phyloP scores from a whole-genome alignment of 1,140 invertebrate genomes.

The Wiebesia pumilae region DNA sequence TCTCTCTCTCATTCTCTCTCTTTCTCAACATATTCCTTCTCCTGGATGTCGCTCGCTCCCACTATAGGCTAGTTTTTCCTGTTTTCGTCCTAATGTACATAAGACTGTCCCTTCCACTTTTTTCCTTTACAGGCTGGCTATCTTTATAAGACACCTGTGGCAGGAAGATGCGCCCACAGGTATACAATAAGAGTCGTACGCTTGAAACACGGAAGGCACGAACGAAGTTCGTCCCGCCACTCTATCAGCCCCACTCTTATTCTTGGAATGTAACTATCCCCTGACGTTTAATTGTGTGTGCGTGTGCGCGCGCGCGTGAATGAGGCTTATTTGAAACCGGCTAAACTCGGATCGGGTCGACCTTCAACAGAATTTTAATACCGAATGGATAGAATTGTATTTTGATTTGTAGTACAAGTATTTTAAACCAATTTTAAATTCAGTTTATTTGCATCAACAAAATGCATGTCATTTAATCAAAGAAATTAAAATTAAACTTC shows the following conservation, averaged over 20 bases:
- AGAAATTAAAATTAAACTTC: no score
- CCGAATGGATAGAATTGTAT: no score
- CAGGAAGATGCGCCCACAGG: slow-evolving; percentile 27
- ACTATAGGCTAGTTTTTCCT: neutral
- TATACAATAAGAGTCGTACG: slow-evolving; percentile 12
- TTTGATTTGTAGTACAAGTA: no score
- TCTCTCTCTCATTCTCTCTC: neutral
- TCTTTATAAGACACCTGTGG: slow-evolving; percentile 47
- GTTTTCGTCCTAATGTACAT: neutral
- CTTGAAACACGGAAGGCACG: slow-evolving; percentile 23
- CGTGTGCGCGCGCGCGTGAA: neutral
- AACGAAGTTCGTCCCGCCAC: neutral
- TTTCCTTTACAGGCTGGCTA: neutral
- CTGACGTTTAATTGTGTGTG: neutral
- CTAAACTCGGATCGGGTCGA: no score
- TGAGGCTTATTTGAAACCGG: neutral
- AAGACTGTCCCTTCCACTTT: neutral
- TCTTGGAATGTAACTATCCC: neutral
- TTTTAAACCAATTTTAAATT: no score
- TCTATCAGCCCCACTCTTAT: neutral
- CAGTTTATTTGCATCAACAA: no score
- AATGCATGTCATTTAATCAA: no score
- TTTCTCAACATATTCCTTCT: neutral
- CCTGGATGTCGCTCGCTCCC: neutral
- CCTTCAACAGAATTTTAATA: no score